phyloP scores from a whole-genome alignment of 2,113 vertebrate species.

The Catharus minimus region DNA sequence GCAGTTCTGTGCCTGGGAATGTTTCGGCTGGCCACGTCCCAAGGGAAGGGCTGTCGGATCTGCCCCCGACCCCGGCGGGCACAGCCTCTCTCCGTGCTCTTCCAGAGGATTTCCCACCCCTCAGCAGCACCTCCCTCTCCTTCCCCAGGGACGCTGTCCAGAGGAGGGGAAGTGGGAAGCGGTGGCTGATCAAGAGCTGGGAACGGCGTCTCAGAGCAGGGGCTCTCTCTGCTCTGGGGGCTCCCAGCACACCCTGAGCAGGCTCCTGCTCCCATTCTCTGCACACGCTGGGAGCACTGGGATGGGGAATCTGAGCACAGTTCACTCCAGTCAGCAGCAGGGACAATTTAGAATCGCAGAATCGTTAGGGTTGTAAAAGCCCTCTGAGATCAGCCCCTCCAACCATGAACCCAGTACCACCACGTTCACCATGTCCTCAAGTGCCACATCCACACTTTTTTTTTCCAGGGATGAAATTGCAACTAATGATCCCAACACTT shows the following conservation, averaged over 20 bases:
- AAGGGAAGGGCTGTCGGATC: not conserved
- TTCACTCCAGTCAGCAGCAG: not conserved
- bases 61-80: not conserved
- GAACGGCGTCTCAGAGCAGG: not conserved
- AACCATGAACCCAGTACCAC: not conserved
- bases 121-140: not conserved
- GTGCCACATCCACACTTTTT: not conserved
- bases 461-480: not conserved
- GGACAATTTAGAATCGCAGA: not conserved
- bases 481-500: not conserved
- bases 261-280: not conserved
- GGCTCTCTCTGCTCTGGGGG: not conserved
- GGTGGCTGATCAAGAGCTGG: not conserved
- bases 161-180: not conserved
- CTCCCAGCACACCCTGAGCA: not conserved
- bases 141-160: not conserved
- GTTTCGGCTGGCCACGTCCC: not conserved
- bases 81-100: not conserved
- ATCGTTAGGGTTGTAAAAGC: not conserved
- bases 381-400: not conserved
- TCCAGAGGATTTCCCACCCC: not conserved
- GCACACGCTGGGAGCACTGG: not conserved
- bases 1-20: not conserved
- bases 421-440: not conserved
- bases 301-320: not conserved